Evolutionary conservation across 2,113 vertebrate species (phyloP).

Genomic region (Ctenomys sociabilis): DNA sequence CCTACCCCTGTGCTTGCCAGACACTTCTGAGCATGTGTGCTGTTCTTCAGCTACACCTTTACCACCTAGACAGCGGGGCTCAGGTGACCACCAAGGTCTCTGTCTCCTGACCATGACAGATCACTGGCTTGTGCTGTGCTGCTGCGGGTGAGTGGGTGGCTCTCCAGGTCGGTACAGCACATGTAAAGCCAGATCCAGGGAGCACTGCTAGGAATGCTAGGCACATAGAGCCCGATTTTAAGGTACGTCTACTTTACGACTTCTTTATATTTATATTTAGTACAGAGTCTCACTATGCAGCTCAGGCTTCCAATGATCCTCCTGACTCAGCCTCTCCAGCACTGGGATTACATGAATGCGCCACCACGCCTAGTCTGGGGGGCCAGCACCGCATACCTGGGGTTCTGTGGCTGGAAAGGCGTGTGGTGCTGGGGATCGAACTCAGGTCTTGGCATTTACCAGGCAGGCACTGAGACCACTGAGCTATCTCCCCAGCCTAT

Average conservation of each 20-base stretch:
- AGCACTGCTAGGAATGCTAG: neutral
- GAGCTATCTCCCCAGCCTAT: no score
- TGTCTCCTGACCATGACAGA: neutral
- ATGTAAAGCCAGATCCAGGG: neutral
- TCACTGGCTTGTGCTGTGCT: rapidly evolving
- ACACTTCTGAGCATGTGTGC: neutral
- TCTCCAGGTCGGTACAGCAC: neutral
- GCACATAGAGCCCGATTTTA: neutral
- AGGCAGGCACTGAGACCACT: no score
- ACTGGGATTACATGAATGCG: no score
- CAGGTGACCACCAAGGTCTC: neutral
- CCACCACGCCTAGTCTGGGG: no score
- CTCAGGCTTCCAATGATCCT: no score
- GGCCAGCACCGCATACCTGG: no score
- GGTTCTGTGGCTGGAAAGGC: no score
- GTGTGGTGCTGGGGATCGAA: no score
- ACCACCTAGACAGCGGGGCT: neutral
- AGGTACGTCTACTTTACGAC: neutral
- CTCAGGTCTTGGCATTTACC: no score
- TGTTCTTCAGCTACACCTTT: neutral
- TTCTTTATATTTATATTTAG: neutral
- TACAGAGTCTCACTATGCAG: no score
- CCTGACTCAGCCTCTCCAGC: no score
- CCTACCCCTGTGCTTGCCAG: neutral
- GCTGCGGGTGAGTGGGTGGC: neutral